Base-by-base conservation (phyloP, 2,113 vertebrate genomes). In the Pica pica region DNA sequence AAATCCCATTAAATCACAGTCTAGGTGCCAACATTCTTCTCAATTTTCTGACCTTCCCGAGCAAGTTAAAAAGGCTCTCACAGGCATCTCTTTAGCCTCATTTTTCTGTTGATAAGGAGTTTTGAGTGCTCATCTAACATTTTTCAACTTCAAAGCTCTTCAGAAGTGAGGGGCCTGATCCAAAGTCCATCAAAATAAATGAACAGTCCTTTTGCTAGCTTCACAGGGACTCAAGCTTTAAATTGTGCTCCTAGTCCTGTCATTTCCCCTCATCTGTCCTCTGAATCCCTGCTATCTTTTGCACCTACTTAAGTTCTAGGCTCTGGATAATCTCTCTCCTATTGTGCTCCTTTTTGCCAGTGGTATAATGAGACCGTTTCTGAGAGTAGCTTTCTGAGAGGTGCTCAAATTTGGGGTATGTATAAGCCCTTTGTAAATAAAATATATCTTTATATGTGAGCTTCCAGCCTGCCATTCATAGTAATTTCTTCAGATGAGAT, bases 61-160 rank as follows among this genome's bases (percentile, higher is more conserved):
- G 49, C 82, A 89, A 82, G 74, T 89, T 84, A 67, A 75, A 90
- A 82, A 87, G 91, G 53, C 44, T 47, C 87, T 91, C 75, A 26
- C 57, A 47, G 46, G 50, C 50, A 41, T 78, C 79, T 93, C 92
- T 93, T 83, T 56, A 75, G 53, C 46, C 27, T 41, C 64, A 16
- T 92, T 94, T 84, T 92, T 90, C 53, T 88, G 55, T 81, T 71
- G 57, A 81, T 93, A 85, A 78, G 76, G 57, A 81, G 87, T 89
- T 89, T 64, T 85, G 70, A 90, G 82, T 47, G 78, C 75, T 96
- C 84, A 87, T 91, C 52, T 93, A 76, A 90, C 13, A 71, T 70
- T 91, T 82, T 74, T 79, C 60, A 55, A 63, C 89, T 96, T 95
- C 80, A 94, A 94, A 94, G 91, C 68, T 85, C 94, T 90, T 96